Percentiles rank a stretch among this genome's conserved stretches.
phyloP scores from a whole-genome alignment of 2,113 vertebrate genomes.

The Stigmatopora nigra region DNA sequence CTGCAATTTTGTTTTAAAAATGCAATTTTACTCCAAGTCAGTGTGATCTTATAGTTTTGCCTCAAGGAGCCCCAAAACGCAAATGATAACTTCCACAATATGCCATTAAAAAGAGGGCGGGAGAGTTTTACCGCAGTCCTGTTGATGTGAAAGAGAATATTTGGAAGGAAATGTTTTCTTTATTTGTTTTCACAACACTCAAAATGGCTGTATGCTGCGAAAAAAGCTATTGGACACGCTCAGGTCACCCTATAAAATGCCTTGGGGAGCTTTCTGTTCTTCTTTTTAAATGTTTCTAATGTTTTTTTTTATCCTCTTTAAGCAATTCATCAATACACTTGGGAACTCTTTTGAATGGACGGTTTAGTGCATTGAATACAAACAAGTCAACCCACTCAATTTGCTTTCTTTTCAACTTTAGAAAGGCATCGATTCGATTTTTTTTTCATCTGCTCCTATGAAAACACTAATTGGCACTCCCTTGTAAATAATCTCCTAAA shows the following conservation, averaged over 20 bases:
- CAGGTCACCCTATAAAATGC: background rate
- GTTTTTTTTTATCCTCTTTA: background rate
- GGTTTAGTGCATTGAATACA: background rate
- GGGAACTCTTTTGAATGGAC: background rate
- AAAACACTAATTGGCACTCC: background rate
- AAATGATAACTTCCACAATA: background rate
- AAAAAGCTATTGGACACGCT: background rate
- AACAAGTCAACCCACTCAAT: background rate
- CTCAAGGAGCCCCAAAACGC: background rate
- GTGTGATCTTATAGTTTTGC: background rate
- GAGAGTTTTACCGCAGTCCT: background rate
- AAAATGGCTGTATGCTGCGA: background rate
- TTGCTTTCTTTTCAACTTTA: background rate
- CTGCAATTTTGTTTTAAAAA: too few species aligned
- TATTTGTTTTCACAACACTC: background rate
- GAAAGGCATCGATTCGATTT: constrained; percentile 1
- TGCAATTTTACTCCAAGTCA: too few species aligned
- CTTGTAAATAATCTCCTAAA: background rate
- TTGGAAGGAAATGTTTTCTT: background rate
- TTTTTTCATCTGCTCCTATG: background rate
- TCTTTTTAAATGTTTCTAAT: background rate
- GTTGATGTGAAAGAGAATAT: background rate
- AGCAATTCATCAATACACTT: background rate
- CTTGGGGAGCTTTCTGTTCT: background rate
- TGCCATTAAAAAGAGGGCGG: background rate